Evolutionary conservation across 1,140 invertebrate genomes (phyloP), one percentile per base, ranked within the genome.

Genomic region (Chironomus striatipennis): DNA sequence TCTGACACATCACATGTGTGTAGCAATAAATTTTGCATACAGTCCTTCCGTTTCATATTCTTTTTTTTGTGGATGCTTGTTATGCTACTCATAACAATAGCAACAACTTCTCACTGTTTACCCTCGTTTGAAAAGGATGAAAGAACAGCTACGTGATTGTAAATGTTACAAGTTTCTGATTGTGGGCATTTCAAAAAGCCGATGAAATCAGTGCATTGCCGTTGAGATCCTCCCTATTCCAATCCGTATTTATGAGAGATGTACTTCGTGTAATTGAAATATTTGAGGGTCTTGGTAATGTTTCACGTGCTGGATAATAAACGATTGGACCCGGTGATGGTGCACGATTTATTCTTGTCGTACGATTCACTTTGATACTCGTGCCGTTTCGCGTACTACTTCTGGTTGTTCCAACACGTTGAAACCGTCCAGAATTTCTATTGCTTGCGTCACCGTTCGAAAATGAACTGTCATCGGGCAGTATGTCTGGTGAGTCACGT

Each of bases 381-480:
- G 80, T 81, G 73, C 85, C 86, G 78, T 84, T 87, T 57, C 85
- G 79, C 3, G 80, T 82, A 21, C 78, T 82, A 76, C 84, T 85
- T 67, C 86, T 82, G 43, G 83, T 83, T 1, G 87, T 90, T 76
- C 85, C 87, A 75, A 87, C 87, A 47, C 90, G 83, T 67, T 89
- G 87, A 74, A 90, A 80, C 43, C 89, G 86, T 77, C 90, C 84
- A 74, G 90, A 90, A 76, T 89, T 86, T 12, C 88, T 85, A 77
- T 86, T 78, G 21, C 79, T 80, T 42, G 84, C 78, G 77, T 91
- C 86, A 77, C 86, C 89, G 82, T 91, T 92, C 64, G 91, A 93
- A 70, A 91, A 87, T 77, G 92, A 86, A 77, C 91, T 92, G 80
- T 93, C 92, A 79, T 93, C 92, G 79, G 92, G 90, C 8, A 90